Conservation (phyloP, 53 echinoderm and acorn worm genomes). For the Luidia sarsii region DNA sequence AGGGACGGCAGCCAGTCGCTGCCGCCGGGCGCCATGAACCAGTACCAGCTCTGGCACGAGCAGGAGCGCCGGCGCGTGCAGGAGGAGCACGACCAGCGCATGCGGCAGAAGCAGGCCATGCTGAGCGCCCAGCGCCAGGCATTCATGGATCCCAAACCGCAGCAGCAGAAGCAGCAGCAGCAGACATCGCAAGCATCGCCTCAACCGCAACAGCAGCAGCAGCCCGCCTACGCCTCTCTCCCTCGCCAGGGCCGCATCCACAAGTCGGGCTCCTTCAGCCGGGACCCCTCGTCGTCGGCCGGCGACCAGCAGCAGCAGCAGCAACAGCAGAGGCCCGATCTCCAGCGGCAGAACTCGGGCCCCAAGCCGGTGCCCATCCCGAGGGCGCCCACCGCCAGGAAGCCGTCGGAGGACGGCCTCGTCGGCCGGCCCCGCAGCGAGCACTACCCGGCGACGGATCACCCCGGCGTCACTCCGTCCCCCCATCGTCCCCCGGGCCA, state of each 20-base stretch:
- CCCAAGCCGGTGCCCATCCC: constrained; percentile 85
- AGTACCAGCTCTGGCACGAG: constrained; percentile 64
- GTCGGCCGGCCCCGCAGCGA: constrained; percentile 23
- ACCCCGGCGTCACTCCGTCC: constrained; percentile 10
- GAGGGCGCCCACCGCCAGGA: constrained; percentile 61
- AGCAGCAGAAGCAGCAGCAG: constrained; percentile 10
- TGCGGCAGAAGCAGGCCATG: constrained; percentile 53
- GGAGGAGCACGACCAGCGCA: constrained; percentile 40
- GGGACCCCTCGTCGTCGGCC: constrained; percentile 45
- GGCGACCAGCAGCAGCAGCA: too few relatives aligned
- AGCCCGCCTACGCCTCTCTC: constrained; percentile 74
- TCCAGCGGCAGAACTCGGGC: constrained; percentile 81
- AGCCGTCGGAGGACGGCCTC: constrained; percentile 34
- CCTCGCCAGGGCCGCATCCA: constrained; percentile 88
- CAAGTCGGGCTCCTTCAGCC: constrained; percentile 61
- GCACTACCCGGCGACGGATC: constrained; percentile 10
- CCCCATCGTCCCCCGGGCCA: constrained; percentile 46
- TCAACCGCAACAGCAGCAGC: constrained; percentile 60
- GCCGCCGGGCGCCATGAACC: constrained; percentile 52
- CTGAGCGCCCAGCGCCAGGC: constrained; percentile 30
- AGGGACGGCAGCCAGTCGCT: constrained; percentile 40
- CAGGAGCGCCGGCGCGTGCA: constrained; percentile 54
- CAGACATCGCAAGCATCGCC: too few relatives aligned
- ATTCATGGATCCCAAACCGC: constrained; percentile 30
- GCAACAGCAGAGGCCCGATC: constrained; percentile 64